phyloP scores from a whole-genome alignment of 2,113 vertebrate genomes.

The Ranitomeya variabilis region DNA sequence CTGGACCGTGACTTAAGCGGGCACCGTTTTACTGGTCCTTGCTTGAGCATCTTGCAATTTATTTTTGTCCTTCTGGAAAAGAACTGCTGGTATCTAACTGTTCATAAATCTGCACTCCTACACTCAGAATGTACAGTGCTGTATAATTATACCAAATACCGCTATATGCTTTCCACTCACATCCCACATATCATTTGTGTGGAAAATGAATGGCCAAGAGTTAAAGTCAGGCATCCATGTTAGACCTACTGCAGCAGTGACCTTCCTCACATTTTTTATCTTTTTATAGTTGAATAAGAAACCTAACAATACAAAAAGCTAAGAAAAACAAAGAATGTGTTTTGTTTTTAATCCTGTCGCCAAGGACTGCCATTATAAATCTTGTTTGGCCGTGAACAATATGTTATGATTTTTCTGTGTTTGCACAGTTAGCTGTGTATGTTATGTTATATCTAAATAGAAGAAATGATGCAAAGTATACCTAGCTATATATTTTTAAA shows the following conservation, averaged over 20 bases:
- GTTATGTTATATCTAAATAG: background rate
- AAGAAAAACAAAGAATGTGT: constrained; percentile 1
- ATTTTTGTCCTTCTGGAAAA: constrained; percentile 37
- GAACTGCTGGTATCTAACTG: constrained; percentile 15
- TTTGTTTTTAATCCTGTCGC: background rate
- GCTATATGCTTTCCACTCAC: constrained; percentile 41
- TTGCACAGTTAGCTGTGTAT: background rate
- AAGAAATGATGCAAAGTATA: background rate
- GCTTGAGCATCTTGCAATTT: constrained; percentile 34
- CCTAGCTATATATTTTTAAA: background rate
- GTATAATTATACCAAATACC: constrained; percentile 38
- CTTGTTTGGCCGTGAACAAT: background rate
- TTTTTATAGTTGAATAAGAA: constrained; percentile 26
- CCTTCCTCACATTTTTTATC: constrained; percentile 8
- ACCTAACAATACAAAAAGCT: background rate
- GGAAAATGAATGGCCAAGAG: constrained; percentile 28
- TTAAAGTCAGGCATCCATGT: constrained; percentile 19
- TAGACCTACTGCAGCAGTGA: background rate
- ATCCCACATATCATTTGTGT: constrained; percentile 34
- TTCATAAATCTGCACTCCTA: constrained; percentile 31
- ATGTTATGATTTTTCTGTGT: background rate
- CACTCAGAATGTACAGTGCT: constrained; percentile 28
- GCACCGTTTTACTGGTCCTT: constrained; percentile 1
- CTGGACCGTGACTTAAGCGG: constrained; percentile 17
- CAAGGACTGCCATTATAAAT: background rate